Base-by-base conservation (phyloP, 2,113 vertebrate species). In the Oryzias curvinotus region DNA sequence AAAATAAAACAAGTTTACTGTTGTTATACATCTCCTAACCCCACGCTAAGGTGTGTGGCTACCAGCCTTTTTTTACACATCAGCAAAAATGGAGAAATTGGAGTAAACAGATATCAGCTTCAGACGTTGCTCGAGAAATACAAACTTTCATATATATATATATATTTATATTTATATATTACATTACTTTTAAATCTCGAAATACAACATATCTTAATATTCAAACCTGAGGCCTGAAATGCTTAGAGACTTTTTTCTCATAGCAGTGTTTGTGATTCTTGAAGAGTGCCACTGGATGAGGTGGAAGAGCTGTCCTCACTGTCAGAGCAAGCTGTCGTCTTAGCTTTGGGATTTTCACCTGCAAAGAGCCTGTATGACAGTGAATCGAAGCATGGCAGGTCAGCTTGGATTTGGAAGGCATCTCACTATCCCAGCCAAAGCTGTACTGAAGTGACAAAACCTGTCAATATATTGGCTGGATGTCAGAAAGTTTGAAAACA, bases 401-500 rank as follows among this genome's bases (percentile, higher is more conserved):
- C 76, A 70, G 65, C 67, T 58, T 28, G 36, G 68, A 53, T 68
- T 36, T 73, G 78, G 73, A 73, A 82, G 58, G 62, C 66, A 70
- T 55, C 71, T 65, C 18, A 3, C 74, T 62, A 45, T 67, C 73
- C 65, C 59, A 51, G 51, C 82, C 73, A 79, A 86, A 83, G 82
- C 80, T 60, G 65, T 30, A 71, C 74, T 69, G 71, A 70, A 86
- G 89, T 89, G 87, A 89, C 85, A 89, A 85, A 83, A 17, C 48
- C 68, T 84, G 85, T 92, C 91, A 88, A 93, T 91, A 91, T 89
- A 91, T 93, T 85, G 90, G 88, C 75, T 77, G 68, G 26, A 50
- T 82, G 88, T 91, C 90, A 90, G 73, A 91, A 91, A 88, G 81
- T 91, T 84, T 78, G 72, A 84, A 90, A 90, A 89, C 82, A 82